A percentile compares a stretch with the other conserved stretches of the same genome.
phyloP scores from a whole-genome alignment of 2,888 invertebrate genomes.

The Phengaris arion region DNA sequence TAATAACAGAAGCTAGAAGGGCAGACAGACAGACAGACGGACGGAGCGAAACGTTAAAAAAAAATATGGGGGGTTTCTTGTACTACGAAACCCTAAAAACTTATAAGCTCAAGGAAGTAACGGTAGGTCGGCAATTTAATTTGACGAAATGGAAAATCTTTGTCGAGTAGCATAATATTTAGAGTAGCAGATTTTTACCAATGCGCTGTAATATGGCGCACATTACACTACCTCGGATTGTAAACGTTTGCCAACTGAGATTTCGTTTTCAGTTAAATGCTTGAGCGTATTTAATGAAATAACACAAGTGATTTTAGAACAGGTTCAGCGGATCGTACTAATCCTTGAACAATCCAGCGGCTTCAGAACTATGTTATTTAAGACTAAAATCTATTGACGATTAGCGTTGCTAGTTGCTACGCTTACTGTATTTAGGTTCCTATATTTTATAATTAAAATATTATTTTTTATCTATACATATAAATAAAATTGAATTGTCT shows the following conservation, averaged over 20 bases:
- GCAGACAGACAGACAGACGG: too few relatives aligned
- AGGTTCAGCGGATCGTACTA: constrained; percentile 11
- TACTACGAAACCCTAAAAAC: too few relatives aligned
- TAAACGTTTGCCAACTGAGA: constrained; percentile 15
- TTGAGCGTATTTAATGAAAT: constrained; percentile 11
- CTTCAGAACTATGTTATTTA: constrained; percentile 16
- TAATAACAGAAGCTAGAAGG: too few relatives aligned
- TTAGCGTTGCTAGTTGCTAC: background rate
- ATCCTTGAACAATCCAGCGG: constrained; percentile 6
- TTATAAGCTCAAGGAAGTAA: too few relatives aligned
- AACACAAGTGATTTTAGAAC: constrained; percentile 23
- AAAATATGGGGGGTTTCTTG: too few relatives aligned
- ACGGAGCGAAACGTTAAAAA: too few relatives aligned
- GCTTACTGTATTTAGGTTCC: background rate
- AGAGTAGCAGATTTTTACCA: constrained; percentile 1
- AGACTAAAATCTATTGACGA: background rate
- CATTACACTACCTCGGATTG: constrained; percentile 10
- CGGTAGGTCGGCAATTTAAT: background rate
- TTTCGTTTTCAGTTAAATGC: constrained; percentile 21
- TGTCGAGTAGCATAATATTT: background rate
- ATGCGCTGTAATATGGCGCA: background rate
- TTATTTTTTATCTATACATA: too few relatives aligned
- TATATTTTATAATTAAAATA: background rate
- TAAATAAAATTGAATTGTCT: too few relatives aligned
- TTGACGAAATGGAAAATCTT: background rate